These are phyloP conservation scores for Sphaerodactylus townsendi DNA, from an alignment of 2,113 vertebrate species.

Conservation along the genomic window DNA sequence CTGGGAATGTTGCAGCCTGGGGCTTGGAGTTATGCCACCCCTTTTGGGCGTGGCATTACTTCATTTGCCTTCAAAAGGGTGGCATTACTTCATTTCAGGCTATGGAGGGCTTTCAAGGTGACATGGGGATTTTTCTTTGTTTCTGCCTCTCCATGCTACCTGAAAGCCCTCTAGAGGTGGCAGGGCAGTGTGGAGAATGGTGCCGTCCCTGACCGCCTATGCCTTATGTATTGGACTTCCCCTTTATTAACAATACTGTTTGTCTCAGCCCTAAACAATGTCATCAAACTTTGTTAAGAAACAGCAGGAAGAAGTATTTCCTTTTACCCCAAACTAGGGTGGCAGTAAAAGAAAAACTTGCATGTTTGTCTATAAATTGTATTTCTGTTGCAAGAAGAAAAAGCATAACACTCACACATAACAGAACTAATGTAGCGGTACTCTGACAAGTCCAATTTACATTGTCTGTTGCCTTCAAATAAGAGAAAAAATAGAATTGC, in stretches of 20 bases:
- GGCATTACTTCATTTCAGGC: too few species aligned
- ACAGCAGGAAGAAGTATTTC: conserved; percentile 42
- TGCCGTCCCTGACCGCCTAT: too few species aligned
- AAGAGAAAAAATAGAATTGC: conserved; percentile 58
- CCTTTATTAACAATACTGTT: conserved; percentile 18
- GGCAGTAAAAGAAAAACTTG: conserved; percentile 37
- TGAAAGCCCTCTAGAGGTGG: too few species aligned
- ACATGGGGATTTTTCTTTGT: too few species aligned
- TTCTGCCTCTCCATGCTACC: too few species aligned
- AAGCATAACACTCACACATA: conserved; percentile 44
- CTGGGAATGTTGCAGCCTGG: too few species aligned
- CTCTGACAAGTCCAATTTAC: conserved; percentile 58
- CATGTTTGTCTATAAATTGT: conserved; percentile 43
- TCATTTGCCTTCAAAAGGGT: too few species aligned
- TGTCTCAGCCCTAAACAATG: conserved; percentile 25
- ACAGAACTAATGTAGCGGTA: conserved; percentile 37
- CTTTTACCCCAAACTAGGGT: conserved; percentile 10
- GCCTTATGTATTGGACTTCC: too few species aligned
- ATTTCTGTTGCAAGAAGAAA: conserved; percentile 42
- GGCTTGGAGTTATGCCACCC: too few species aligned
- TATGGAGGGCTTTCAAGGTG: too few species aligned
- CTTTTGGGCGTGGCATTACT: too few species aligned
- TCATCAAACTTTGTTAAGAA: conserved; percentile 27
- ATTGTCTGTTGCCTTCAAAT: conserved; percentile 56
- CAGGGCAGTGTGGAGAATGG: too few species aligned